Evolutionary conservation across 1,140 invertebrate genomes (phyloP), one percentile per base, ranked within the genome.

Genomic region (Calephelis virginiensis): DNA sequence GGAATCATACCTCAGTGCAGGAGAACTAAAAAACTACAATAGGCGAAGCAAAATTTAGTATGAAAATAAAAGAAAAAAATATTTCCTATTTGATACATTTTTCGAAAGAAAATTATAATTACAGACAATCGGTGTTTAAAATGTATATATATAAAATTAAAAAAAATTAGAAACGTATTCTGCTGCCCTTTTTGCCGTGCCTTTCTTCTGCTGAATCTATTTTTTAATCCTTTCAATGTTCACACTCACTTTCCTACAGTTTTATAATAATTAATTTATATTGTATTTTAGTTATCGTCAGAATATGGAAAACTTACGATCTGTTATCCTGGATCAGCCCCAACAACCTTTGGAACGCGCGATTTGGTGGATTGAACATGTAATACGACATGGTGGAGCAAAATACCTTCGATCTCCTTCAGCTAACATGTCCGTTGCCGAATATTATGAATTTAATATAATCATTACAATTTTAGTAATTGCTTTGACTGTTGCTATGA

Each of bases 291-390:
- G 76, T 13, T 80, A 75, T 61, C 63, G 71, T 8, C 48, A 71
- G 14, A 78, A 76, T 12, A 66, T 80, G 0, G 13, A 49, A 12
- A 64, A 67, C n/a, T 61, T 80, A 1, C 48, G 71, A 8, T 61
- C 53, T 6, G 50, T 72, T n/a, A 63, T 79, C 38, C 10, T 43
- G 6, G 78, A 80, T 50, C 61, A 77, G 48, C 64, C 59, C 0
- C 63, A 63, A 17, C 66, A 46, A 14, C 64, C 76, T 0, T 40
- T 80, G 40, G 72, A 93, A 37, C 81, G 85, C 59, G 92, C 92
- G 5, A 81, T 93, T 50, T 93, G 92, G 77, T 93, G 92, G 92
- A 92, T 91, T 5, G 92, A 93, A 71, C 92, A 93, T 66, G 88
- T 93, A 0, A 62, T 93, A 8, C 75, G 92, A 45, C 92, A 93